These are phyloP conservation scores for Anneissia japonica DNA, from an alignment of 35 echinoderm and acorn worm species.

Conservation along the genomic window DNA sequence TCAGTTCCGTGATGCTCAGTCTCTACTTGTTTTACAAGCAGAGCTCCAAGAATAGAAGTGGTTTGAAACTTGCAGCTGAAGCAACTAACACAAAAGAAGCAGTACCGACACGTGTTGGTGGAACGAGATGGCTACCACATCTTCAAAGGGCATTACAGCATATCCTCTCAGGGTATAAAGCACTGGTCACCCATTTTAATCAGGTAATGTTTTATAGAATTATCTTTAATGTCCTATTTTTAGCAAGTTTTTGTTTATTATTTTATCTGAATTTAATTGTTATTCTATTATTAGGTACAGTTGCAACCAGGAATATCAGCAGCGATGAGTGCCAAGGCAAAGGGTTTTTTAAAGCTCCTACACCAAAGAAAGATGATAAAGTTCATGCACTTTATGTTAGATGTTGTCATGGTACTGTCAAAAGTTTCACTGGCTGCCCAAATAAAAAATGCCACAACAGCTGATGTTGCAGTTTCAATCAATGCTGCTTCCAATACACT, in stretches of 20 bases:
- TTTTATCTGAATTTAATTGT: too few relatives aligned
- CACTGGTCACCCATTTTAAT: neutral
- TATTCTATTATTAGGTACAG: constrained; percentile 17
- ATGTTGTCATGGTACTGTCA: constrained; percentile 29
- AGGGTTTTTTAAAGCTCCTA: constrained; percentile 25
- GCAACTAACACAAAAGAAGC: neutral
- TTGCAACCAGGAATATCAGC: constrained; percentile 1
- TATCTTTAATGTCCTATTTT: too few relatives aligned
- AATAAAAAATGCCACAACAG: constrained; percentile 17
- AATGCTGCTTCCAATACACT: constrained; percentile 33
- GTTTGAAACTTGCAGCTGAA: neutral
- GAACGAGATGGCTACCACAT: neutral
- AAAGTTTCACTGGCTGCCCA: constrained; percentile 38
- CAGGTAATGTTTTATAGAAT: neutral
- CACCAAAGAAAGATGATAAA: constrained; percentile 23
- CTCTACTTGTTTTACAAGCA: neutral
- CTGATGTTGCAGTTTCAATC: constrained; percentile 26
- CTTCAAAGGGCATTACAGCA: neutral
- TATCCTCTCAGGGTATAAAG: neutral
- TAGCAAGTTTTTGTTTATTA: too few relatives aligned
- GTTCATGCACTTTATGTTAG: constrained; percentile 39
- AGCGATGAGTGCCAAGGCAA: constrained; percentile 25
- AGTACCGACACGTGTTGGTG: neutral
- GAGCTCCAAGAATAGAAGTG: constrained; percentile 1
- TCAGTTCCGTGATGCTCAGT: neutral